phyloP scores from a whole-genome alignment of 2,113 vertebrate genomes.

The Amblyornis subalaris region DNA sequence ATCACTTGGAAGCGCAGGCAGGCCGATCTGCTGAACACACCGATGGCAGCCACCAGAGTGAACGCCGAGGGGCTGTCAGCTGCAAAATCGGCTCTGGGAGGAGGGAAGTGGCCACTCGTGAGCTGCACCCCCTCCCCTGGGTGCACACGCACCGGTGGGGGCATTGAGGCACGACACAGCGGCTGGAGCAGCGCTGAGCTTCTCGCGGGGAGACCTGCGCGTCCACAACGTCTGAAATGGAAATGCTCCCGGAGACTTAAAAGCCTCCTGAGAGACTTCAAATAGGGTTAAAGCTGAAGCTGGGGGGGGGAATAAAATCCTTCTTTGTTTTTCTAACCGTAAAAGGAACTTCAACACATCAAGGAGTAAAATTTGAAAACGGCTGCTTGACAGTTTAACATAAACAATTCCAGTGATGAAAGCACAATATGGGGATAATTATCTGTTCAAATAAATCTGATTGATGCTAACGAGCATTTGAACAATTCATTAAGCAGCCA shows the following conservation, averaged over 20 bases:
- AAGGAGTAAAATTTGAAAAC: conserved; percentile 32
- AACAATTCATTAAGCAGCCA: conserved; percentile 43
- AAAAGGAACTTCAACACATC: conserved; percentile 3
- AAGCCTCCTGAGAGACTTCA: not conserved
- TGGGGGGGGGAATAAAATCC: not conserved
- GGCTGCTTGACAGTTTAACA: conserved; percentile 33
- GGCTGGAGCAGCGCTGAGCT: not conserved
- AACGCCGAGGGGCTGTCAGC: not conserved
- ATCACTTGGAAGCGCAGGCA: not conserved
- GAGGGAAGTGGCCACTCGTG: not conserved
- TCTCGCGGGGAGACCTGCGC: not conserved
- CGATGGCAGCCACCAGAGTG: not conserved
- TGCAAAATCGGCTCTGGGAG: not conserved
- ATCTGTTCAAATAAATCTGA: conserved; percentile 63
- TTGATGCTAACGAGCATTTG: conserved; percentile 51
- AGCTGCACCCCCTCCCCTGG: not conserved
- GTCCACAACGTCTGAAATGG: not conserved
- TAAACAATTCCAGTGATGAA: conserved; percentile 62
- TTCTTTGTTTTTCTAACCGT: not conserved
- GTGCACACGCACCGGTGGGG: not conserved
- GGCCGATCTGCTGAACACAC: not conserved
- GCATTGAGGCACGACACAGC: not conserved
- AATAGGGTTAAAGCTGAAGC: not conserved
- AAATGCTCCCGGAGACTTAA: not conserved
- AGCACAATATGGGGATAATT: conserved; percentile 58